Evolutionary conservation across 2,113 vertebrate species (phyloP), one percentile per base, ranked within the genome.

Genomic region (Alligator sinensis): DNA sequence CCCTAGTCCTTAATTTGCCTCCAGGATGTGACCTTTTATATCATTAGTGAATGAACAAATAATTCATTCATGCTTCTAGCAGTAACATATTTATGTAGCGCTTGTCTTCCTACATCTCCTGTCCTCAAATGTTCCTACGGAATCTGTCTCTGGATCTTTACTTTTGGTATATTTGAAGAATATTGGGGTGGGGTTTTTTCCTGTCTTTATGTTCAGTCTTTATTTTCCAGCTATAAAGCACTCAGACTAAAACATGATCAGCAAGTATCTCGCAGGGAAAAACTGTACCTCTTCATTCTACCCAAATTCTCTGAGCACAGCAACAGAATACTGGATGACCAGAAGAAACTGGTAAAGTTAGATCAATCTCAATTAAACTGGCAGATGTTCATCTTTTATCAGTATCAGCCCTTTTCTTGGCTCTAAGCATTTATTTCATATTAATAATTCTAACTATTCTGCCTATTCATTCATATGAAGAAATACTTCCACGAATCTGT

Each of bases 61-160:
- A 87, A 81, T 55, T 74, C 1, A 30, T 28, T 11, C 9, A 74
- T 77, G 16, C 1, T 61, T 75, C 74, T 47, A 77, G n/a, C 59
- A 70, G 2, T 63, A 74, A 17, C 81, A 22, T 88, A 75, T 3
- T 4, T 25, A 60, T 0, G 1, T 47, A 11, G 1, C 7, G n/a
- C 1, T 11, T 54, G 4, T 83, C 0, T 1, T 12, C 47, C 11
- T 78, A 82, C 6, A 0, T 83, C 25, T 88, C 70, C 16, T 88
- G 14, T 83, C 15, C 24, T 59, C 47, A n/a, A 62, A 54, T 18
- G 10, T 27, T 84, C 27, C 60, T 30, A 27, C 14, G 63, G 60
- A 59, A 22, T 76, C 27, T 72, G 54, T 10, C 1, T 3, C 59
- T 28, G 34, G 21, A 11, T 47, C 34, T 74, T 47, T 74, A 47